Evolutionary conservation across 2,888 invertebrate species (phyloP), one percentile per base, ranked within the genome.

Genomic region (Iphiclides podalirius): DNA sequence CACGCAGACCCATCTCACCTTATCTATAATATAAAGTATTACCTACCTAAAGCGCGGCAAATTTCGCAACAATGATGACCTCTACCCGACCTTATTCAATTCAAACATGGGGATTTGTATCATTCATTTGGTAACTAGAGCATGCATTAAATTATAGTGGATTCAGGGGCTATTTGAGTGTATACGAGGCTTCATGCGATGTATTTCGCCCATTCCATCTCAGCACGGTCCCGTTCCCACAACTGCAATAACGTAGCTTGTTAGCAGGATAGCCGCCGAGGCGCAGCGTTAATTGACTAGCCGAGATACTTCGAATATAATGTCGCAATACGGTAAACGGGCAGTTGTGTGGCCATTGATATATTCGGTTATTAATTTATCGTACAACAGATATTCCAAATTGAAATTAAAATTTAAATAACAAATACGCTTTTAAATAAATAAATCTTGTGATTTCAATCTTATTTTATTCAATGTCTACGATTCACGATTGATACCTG

Each of bases 241-340:
- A 39, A 16, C 39, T 35, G 49, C 39, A 50, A 39, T 50, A 50
- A 60, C 60, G 60, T 61, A 71, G 69, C 76, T 75, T 72, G 76
- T 78, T 79, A 75, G 75, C 63, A 47, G 66, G 67, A 70, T 67
- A 71, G 61, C 60, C 63, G 62, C 55, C 53, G 54, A 67, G 64
- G 62, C 66, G 59, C 62, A 63, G 66, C 70, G 72, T 74, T 78
- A 79, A 79, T 78, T 78, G 76, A 75, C 69, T 70, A 72, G 72
- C 66, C 63, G 63, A 64, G 63, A 66, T 70, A 67, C 66, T 64
- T 67, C 58, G 59, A 61, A 54, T 60, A 64, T 64, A 64, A 70
- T 52, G 54, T 50, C 51, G 49, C 49, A 50, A 35, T 39, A 50
- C 39, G 39, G 39, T 36, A 23, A 23, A 38, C 28, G 39, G 43